Evolutionary conservation across 1,140 invertebrate species (phyloP).

Genomic region (Palaemon carinicauda): DNA sequence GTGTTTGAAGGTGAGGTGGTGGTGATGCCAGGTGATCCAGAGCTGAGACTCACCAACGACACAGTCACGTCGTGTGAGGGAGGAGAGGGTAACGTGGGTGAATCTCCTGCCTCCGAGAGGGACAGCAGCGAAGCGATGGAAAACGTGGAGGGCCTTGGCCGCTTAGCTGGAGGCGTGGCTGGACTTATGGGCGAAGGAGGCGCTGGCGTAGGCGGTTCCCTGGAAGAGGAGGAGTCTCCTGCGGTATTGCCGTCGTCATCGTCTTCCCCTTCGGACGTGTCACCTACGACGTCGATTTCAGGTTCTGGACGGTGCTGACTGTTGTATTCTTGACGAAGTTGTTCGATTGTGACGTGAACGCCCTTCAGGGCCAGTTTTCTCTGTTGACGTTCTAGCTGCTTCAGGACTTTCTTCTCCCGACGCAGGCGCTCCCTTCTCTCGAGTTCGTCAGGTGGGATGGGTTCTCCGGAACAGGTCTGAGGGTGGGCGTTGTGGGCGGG

Average conservation of each 20-base stretch:
- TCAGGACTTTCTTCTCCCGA: conserved; percentile 77
- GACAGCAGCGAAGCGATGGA: conserved; percentile 46
- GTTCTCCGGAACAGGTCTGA: conserved; percentile 96
- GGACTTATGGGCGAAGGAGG: conserved; percentile 31
- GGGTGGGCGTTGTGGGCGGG: conserved; percentile 98
- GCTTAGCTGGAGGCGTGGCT: conserved; percentile 34
- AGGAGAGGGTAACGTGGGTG: not conserved
- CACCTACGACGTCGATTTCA: conserved; percentile 27
- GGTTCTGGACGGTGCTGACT: not conserved
- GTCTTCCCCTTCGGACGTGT: conserved; percentile 12
- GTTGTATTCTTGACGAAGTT: not conserved
- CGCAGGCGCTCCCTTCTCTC: conserved; percentile 86
- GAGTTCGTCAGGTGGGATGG: conserved; percentile 94
- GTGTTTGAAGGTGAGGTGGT: not conserved
- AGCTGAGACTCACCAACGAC: not conserved
- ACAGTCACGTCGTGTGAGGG: not conserved
- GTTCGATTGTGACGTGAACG: conserved; percentile 11
- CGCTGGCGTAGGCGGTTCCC: conserved; percentile 31
- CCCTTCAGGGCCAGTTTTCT: conserved; percentile 84
- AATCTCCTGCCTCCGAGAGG: conserved; percentile 17
- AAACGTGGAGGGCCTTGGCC: conserved; percentile 36
- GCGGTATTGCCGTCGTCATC: too few relatives aligned
- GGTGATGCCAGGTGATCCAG: not conserved
- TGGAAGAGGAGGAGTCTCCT: conserved; percentile 4
- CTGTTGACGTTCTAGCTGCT: conserved; percentile 91